Evolutionary conservation across 2,888 invertebrate genomes (phyloP), one percentile per base, ranked within the genome.

Genomic region (Daptonema setosum): DNA sequence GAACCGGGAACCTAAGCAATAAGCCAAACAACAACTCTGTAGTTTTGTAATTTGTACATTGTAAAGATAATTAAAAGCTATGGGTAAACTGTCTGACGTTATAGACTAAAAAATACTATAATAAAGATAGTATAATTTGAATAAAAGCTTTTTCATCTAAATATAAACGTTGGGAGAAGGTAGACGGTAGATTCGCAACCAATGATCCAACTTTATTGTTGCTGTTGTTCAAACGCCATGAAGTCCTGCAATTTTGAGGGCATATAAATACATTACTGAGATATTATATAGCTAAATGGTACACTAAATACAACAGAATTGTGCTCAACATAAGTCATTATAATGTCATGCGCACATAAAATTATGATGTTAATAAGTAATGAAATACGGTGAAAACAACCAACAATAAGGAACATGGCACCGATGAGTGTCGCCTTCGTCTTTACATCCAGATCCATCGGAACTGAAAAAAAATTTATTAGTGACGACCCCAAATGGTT

Each of bases 381-480:
- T 3, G 14, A 25, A 8, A 47, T 11, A 11, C 5, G 11, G 14
- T 11, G 47, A 25, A 5, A 5, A 20, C 17, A 8, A 51, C 52
- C 8, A 28, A 52, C 55, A 30, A 55, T 55, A 1, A 55, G 41
- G 22, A 55, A 55, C 55, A 55, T 55, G 2, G 55, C 51, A 28
- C 55, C 55, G 3, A 55, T 8, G 2, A 55, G 22, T 11, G 50
- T 55, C 14, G 55, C 55, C 47, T 55, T 55, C 8, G 26, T 24
- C 30, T 55, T 55, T 25, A 51, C 51, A 24, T 55, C 55, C 51
- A 55, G 35, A 30, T 55, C 55, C 28, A 55, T 28, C n/a, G 55
- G 55, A 25, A 55, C 55, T 55, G 28, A 17, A 55, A 51, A 2
- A n/a, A 29, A 2, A 26, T 11, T 5, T 20, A 26, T 5, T 26